A percentile compares a stretch with the other conserved stretches of the same genome.
Conservation (phyloP, 2,797 vertebrate genomes). For the Acridotheres tristis region DNA sequence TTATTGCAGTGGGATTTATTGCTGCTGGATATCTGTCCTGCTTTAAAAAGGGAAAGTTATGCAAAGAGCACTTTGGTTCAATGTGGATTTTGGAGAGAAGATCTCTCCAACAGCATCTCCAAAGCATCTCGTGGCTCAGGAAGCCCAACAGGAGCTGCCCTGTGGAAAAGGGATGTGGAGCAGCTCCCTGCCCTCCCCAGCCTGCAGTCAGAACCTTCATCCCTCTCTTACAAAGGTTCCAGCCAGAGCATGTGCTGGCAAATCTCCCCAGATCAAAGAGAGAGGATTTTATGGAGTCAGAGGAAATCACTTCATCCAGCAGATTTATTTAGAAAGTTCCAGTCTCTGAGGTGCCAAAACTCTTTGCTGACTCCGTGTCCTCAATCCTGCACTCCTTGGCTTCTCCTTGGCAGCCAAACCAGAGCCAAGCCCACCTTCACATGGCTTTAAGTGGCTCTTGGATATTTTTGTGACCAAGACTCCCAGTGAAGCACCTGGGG, state of each 20-base stretch:
- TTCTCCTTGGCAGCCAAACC: neutral
- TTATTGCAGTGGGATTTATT: rapidly evolving
- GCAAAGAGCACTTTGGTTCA: rapidly evolving
- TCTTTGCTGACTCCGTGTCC: neutral
- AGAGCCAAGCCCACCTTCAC: neutral
- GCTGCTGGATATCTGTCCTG: neutral
- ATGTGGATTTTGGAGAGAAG: neutral
- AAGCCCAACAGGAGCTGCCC: neutral
- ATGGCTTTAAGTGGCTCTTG: neutral
- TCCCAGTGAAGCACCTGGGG: neutral
- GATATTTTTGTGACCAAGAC: neutral
- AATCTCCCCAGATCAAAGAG: neutral
- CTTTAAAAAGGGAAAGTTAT: neutral
- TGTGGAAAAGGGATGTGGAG: neutral
- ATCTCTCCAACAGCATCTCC: neutral
- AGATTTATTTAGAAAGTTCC: neutral
- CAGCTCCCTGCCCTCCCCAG: neutral
- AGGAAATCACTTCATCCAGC: neutral
- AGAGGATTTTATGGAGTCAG: neutral
- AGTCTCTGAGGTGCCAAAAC: neutral
- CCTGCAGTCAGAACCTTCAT: neutral
- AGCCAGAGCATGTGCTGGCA: neutral
- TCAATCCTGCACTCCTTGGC: neutral
- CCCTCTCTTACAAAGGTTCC: neutral
- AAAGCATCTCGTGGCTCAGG: neutral